phyloP scores from a whole-genome alignment of 2,888 invertebrate genomes.

The Vesta saturnalis region DNA sequence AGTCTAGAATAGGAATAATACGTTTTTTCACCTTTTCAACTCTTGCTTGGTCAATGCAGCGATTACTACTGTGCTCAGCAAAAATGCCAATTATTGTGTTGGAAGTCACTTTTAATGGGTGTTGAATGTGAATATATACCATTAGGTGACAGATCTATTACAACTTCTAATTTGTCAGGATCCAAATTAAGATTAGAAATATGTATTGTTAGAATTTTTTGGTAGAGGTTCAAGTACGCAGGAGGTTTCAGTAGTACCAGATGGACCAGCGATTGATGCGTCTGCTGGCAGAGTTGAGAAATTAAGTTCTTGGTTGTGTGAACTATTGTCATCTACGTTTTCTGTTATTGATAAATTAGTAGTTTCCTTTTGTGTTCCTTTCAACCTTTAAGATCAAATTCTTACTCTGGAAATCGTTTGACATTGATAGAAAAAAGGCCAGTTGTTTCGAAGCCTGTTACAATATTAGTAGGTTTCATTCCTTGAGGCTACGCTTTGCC shows the following conservation, averaged over 20 bases:
- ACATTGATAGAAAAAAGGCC: not conserved
- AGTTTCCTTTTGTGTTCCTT: not conserved
- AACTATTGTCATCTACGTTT: not conserved
- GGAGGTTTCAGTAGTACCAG: not conserved
- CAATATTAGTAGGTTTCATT: not conserved
- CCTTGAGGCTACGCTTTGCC: not conserved
- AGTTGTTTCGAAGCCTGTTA: not conserved
- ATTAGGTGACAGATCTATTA: not conserved
- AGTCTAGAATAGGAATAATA: not conserved
- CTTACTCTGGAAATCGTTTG: not conserved
- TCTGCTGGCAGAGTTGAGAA: not conserved
- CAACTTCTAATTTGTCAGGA: not conserved
- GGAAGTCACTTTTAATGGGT: not conserved
- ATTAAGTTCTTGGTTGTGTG: not conserved
- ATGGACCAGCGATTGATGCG: not conserved
- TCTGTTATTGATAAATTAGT: slow-evolving; percentile 1
- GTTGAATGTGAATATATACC: not conserved
- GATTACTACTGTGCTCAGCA: not conserved
- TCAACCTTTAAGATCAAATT: not conserved
- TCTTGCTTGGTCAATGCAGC: not conserved
- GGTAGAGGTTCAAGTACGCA: not conserved
- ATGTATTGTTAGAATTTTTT: not conserved
- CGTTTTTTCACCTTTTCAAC: not conserved
- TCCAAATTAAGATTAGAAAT: not conserved
- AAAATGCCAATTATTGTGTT: not conserved